Evolutionary conservation across 2,113 vertebrate genomes (phyloP).

Genomic region (Anguilla rostrata): DNA sequence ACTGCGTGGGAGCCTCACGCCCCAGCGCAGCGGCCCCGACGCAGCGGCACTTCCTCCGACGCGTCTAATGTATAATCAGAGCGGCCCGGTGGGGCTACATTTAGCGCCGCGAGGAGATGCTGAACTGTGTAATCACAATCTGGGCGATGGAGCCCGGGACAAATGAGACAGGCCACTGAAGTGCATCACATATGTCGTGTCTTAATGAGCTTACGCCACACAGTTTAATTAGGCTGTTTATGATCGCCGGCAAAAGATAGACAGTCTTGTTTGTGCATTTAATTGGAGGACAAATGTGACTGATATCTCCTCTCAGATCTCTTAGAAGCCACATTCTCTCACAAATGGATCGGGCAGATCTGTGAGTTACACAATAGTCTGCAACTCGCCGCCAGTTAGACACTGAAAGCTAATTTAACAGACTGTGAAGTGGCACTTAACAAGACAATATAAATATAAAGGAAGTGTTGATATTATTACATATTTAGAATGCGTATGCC

Average conservation of each 20-base stretch:
- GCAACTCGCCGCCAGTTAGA: not conserved
- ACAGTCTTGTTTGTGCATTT: not conserved
- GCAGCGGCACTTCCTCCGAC: not conserved
- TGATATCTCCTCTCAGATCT: not conserved
- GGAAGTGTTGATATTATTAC: not conserved
- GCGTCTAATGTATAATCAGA: not conserved
- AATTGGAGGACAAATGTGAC: not conserved
- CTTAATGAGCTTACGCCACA: not conserved
- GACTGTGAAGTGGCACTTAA: not conserved
- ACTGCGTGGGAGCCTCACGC: not conserved
- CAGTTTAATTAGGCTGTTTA: conserved; percentile 1
- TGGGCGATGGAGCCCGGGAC: not conserved
- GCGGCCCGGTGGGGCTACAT: not conserved
- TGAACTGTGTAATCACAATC: not conserved
- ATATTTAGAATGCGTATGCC: not conserved
- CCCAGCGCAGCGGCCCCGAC: not conserved
- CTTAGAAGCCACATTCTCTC: not conserved
- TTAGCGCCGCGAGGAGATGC: not conserved
- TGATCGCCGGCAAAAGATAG: not conserved
- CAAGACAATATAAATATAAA: not conserved
- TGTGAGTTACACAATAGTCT: not conserved
- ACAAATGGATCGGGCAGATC: not conserved
- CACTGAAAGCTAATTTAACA: not conserved
- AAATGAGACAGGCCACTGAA: not conserved
- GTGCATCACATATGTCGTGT: not conserved